Evolutionary conservation across 2,797 vertebrate species (phyloP), one percentile per base, ranked within the genome.

Genomic region (Choloepus didactylus): DNA sequence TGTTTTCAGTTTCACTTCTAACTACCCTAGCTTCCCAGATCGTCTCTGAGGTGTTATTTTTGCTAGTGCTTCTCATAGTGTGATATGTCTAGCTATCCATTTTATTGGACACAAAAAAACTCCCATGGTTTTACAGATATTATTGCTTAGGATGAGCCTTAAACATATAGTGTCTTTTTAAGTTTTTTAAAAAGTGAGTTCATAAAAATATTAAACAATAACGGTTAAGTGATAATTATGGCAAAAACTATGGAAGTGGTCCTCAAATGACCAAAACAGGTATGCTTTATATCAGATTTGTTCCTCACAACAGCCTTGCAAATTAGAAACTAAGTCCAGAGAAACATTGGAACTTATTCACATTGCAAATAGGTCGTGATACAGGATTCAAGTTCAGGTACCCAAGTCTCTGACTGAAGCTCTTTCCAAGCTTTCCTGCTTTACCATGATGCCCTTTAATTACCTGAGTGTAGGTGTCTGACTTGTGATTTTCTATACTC

Each of bases 201-300:
- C 94, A 91, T 81, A 46, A 87, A 94, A 92, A 89, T 25, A 76
- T 54, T 49, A 86, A 92, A 70, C 87, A 66, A 59, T 38, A 84
- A 59, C 60, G n/a, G 54, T 92, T 95, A 75, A 70, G 56, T 49
- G 51, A 80, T 27, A 49, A 62, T 59, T 70, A 81, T 38, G 25
- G 87, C 21, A 76, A 51, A 92, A 79, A 49, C 21, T 59, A 11
- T 54, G 38, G n/a, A 59, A n/a, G 49, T 72, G 31, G 46, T 81
- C 56, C 51, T 87, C 84, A 10, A 60, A 7, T 38, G 21, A 35
- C 19, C 59, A 21, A 79, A 79, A 83, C 10, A 90, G 49, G 49
- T 12, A 79, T 72, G 38, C 51, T 59, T 56, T 38, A 23, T 76
- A 73, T 59, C 14, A 79, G 21, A 70, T 86, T 84, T 62, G 46